A percentile compares a stretch with the other conserved stretches of the same genome.
These are phyloP conservation scores for Tragelaphus buxtoni DNA, from an alignment of 2,113 vertebrate genomes.

Conservation along the genomic window DNA sequence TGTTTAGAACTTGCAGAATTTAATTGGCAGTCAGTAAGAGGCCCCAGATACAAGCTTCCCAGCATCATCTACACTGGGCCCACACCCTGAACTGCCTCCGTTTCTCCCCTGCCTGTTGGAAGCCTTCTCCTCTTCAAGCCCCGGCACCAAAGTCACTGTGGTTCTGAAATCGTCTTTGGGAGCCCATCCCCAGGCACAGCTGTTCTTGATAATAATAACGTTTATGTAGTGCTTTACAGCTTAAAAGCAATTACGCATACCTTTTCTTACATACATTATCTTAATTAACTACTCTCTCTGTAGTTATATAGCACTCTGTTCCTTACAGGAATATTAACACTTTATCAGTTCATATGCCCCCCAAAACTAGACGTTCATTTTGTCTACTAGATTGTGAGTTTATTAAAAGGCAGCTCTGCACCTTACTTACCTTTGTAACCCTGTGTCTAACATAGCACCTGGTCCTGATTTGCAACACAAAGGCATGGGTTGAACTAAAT, in stretches of 20 bases:
- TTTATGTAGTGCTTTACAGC: not conserved
- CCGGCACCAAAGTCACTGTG: not conserved
- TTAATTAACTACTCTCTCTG: slow-evolving; percentile 21
- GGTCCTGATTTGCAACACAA: slow-evolving; percentile 20
- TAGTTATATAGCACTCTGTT: not conserved
- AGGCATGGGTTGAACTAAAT: not conserved
- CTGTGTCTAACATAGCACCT: not conserved
- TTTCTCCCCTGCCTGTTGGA: not conserved
- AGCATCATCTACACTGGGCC: not conserved
- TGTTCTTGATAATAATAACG: slow-evolving; percentile 14
- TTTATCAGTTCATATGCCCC: slow-evolving; percentile 8
- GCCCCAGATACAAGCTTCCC: not conserved
- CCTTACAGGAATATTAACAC: not conserved
- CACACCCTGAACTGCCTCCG: not conserved
- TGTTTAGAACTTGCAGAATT: not conserved
- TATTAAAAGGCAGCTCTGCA: not conserved
- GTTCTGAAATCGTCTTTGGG: not conserved
- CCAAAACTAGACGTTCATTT: slow-evolving; percentile 7
- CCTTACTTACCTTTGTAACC: not conserved
- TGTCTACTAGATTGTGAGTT: slow-evolving; percentile 21
- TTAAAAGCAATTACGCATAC: not conserved
- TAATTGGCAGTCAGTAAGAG: not conserved
- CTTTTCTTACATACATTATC: not conserved
- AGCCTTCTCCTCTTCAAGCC: not conserved
- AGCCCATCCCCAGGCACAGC: not conserved